Evolutionary conservation across 1,140 invertebrate genomes (phyloP).

Genomic region (Ceratosolen fusciceps): DNA sequence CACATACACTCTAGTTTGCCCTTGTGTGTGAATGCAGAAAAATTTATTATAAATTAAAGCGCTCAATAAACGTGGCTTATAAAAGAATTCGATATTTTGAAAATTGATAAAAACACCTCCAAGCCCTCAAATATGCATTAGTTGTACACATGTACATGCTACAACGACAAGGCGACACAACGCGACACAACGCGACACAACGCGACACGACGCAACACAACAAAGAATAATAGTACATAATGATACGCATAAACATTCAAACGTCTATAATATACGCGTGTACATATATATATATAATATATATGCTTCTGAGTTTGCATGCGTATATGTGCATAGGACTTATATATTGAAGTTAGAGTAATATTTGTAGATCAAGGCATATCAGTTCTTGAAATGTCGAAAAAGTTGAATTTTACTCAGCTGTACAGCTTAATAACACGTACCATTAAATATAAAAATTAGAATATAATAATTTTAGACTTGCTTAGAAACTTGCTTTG

Average conservation of each 20-base stretch:
- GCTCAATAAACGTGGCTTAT: neutral
- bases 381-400: constrained; percentile 22
- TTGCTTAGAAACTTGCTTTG: too few species aligned
- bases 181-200: too few species aligned
- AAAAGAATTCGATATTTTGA: constrained; percentile 17
- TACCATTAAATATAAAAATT: neutral
- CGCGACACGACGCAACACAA: too few species aligned
- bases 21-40: constrained; percentile 24
- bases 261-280: too few species aligned
- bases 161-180: too few species aligned
- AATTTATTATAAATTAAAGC: neutral
- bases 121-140: neutral
- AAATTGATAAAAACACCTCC: constrained; percentile 15
- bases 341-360: too few species aligned
- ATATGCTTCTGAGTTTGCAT: neutral
- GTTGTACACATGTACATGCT: too few species aligned
- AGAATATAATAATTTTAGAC: neutral
- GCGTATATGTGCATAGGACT: neutral
- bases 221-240: too few species aligned
- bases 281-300: too few species aligned
- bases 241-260: too few species aligned
- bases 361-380: too few species aligned
- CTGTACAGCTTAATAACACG: constrained; percentile 33
- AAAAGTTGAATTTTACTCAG: constrained; percentile 43
- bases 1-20: neutral